These are phyloP conservation scores for Sipha maydis DNA, from an alignment of 2,888 invertebrate species.

Conservation along the genomic window DNA sequence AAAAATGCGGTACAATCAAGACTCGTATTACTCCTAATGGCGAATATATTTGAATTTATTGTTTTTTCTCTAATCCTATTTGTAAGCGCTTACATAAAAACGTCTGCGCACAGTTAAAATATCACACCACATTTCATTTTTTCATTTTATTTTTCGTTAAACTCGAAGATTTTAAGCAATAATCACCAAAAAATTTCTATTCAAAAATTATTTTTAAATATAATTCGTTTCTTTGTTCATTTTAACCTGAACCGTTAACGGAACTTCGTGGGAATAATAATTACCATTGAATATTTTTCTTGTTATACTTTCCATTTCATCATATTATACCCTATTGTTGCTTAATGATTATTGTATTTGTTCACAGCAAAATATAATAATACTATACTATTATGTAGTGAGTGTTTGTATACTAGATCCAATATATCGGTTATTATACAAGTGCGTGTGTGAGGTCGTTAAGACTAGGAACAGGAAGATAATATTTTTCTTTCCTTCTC, in stretches of 20 bases:
- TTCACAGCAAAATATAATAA: conserved; percentile 27
- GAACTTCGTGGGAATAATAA: conserved; percentile 43
- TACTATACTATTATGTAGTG: conserved; percentile 12
- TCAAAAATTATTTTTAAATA: too few relatives aligned
- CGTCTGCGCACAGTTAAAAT: too few relatives aligned
- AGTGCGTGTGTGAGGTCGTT: conserved; percentile 30
- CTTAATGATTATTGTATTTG: conserved; percentile 50
- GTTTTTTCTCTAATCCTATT: too few relatives aligned
- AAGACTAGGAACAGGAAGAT: conserved; percentile 50
- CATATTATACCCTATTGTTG: conserved; percentile 13
- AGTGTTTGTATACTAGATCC: neutral
- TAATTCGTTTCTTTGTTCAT: neutral
- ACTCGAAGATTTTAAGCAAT: neutral
- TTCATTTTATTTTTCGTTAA: neutral
- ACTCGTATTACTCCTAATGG: too few relatives aligned
- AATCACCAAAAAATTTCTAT: too few relatives aligned
- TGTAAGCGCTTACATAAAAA: too few relatives aligned
- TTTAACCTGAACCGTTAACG: neutral
- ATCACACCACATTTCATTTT: neutral
- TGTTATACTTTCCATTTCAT: conserved; percentile 28
- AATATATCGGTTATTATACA: conserved; percentile 43
- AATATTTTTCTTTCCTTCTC: conserved; percentile 21
- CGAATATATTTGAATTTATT: too few relatives aligned
- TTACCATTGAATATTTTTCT: neutral
- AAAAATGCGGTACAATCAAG: neutral